Evolutionary conservation across 2,888 invertebrate species (phyloP), one percentile per base, ranked within the genome.

Genomic region (Microctonus brassicae): DNA sequence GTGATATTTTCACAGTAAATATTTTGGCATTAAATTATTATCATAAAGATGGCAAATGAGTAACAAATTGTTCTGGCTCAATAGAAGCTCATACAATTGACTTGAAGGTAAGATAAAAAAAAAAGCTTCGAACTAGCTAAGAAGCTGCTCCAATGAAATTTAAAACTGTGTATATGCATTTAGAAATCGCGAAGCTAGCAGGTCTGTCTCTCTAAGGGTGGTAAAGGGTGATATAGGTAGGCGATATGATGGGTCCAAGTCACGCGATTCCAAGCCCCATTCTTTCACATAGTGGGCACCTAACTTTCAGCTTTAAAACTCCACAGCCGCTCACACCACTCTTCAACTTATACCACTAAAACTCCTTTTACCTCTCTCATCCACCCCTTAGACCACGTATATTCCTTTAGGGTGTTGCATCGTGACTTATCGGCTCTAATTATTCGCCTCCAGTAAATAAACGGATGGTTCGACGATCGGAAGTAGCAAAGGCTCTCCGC

Each of bases 401-500:
- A 70, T 70, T 61, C 71, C 76, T 75, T 77, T 76, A 76, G 77
- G 75, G 79, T 82, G 82, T 81, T 84, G 84, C 81, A 79, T 82
- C 82, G 84, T 87, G 85, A 87, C 85, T 87, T 86, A 87, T 86
- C 86, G 86, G 81, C 83, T 80, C 81, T 85, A 87, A 86, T 86
- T 87, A 86, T 85, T 86, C 84, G 83, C 80, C 82, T 78, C 62
- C 69, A 24, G 77, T 61, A 71, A 82, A 82, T 82, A 82, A 83
- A 81, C 78, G 74, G 75, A 78, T 78, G 74, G 79, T 76, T 77
- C 77, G 76, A 74, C 78, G 69, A 67, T 81, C 81, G 78, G 78
- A 82, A 80, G 81, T 78, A 79, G 80, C 79, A 80, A 79, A n/a
- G 78, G 73, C 80, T 77, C 79, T 80, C 79, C 77, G 71, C 80